These are phyloP conservation scores for Marasmarcha lunaedactyla DNA, from an alignment of 2,888 invertebrate species.

Conservation along the genomic window DNA sequence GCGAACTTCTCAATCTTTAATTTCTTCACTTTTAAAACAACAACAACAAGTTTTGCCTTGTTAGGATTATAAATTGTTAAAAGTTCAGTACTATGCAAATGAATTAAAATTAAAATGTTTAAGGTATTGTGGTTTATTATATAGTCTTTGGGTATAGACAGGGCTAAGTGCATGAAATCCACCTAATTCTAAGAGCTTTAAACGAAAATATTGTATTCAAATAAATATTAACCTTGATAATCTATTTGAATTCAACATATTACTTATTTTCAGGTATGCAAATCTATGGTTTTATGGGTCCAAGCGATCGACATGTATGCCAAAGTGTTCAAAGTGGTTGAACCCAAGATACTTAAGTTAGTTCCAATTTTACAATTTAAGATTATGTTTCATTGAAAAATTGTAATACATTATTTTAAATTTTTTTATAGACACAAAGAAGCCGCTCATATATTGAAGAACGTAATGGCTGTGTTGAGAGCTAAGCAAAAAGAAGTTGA, in stretches of 20 bases:
- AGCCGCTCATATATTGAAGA: slow-evolving; percentile 81
- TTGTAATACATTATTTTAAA: no score
- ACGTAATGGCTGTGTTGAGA: slow-evolving; percentile 79
- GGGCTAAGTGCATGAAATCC: no score
- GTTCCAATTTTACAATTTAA: slow-evolving; percentile 17
- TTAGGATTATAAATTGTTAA: no score
- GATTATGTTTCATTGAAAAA: slow-evolving; percentile 1
- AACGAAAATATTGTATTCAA: no score
- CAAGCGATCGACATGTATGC: slow-evolving; percentile 91
- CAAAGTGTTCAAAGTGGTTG: slow-evolving; percentile 86
- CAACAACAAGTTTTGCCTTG: no score
- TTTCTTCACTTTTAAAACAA: no score
- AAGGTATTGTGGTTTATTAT: background rate
- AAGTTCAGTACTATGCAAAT: no score
- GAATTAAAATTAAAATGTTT: no score
- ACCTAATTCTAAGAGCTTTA: no score
- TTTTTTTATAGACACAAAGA: slow-evolving; percentile 72
- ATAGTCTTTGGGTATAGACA: no score
- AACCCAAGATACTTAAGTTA: slow-evolving; percentile 87
- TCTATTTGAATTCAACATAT: no score
- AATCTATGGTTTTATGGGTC: slow-evolving; percentile 93
- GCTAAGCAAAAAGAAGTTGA: slow-evolving; percentile 86
- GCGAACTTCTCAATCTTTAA: slow-evolving; percentile 2
- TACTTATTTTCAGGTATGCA: slow-evolving; percentile 76
- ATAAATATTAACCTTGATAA: no score